A percentile compares a stretch with the other conserved stretches of the same genome.
Evolutionary conservation across 1,140 invertebrate genomes (phyloP).

Genomic region (Drosophila suzukii): DNA sequence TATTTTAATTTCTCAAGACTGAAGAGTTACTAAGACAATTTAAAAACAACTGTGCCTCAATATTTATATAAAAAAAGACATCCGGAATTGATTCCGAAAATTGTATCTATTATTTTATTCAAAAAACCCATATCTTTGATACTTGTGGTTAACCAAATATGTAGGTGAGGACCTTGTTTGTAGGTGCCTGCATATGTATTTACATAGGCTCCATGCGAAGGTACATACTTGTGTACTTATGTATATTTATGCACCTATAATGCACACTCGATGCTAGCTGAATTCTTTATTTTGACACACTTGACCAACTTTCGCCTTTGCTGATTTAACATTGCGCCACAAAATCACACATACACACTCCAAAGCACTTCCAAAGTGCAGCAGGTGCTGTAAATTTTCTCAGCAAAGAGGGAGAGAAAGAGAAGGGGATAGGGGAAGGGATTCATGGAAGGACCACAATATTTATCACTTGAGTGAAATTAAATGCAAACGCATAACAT

Average conservation of each 20-base stretch:
- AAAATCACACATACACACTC: slow-evolving; percentile 17
- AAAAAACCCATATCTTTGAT: background rate
- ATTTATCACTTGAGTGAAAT: slow-evolving; percentile 73
- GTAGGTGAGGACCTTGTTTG: background rate
- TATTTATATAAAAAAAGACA: too few species aligned
- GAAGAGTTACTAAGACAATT: too few species aligned
- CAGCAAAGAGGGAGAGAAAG: background rate
- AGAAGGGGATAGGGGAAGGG: background rate
- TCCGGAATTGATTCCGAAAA: too few species aligned
- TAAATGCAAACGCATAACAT: slow-evolving; percentile 66
- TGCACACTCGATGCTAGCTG: slow-evolving; percentile 15
- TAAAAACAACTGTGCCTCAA: too few species aligned
- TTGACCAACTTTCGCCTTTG: slow-evolving; percentile 72
- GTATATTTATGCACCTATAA: slow-evolving; percentile 13
- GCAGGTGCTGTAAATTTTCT: slow-evolving; percentile 65
- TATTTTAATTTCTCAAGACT: too few species aligned
- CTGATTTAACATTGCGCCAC: slow-evolving; percentile 55
- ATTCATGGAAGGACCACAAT: slow-evolving; percentile 13
- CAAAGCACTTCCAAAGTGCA: slow-evolving; percentile 52
- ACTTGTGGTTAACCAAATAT: background rate
- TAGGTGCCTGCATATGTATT: background rate
- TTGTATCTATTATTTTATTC: too few species aligned
- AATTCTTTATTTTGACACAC: slow-evolving; percentile 75
- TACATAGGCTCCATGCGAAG: slow-evolving; percentile 1
- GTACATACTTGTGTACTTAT: background rate